These are phyloP conservation scores for Hemistola chrysoprasaria DNA, from an alignment of 2,888 invertebrate species.

Conservation along the genomic window DNA sequence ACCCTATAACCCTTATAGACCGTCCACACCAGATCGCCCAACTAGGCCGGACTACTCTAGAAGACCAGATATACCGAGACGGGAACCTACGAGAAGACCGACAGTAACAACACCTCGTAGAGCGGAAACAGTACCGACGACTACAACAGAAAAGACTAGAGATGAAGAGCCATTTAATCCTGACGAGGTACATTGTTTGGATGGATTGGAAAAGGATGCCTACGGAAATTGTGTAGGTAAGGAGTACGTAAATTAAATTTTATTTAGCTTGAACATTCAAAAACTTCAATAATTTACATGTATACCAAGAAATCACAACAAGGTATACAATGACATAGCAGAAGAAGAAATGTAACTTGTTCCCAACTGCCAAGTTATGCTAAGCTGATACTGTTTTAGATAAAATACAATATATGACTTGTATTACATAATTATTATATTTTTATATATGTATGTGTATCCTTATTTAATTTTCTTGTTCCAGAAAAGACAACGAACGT, in stretches of 20 bases:
- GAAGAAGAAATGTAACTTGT: no score
- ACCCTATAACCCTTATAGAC: conserved; percentile 19
- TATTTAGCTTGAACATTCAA: no score
- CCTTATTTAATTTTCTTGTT: no score
- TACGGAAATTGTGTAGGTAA: conserved; percentile 25
- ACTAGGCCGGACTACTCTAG: conserved; percentile 25
- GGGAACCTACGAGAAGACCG: conserved; percentile 24
- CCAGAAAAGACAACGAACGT: neutral
- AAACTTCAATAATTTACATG: no score
- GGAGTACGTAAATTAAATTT: no score
- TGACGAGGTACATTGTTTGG: conserved; percentile 35
- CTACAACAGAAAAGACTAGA: conserved; percentile 4
- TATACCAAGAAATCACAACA: no score
- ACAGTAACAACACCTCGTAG: conserved; percentile 10
- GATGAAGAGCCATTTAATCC: conserved; percentile 39
- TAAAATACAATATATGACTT: no score
- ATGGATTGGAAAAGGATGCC: conserved; percentile 8
- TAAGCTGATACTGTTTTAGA: no score
- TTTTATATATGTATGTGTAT: no score
- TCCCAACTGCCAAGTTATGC: no score
- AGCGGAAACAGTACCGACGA: conserved; percentile 8
- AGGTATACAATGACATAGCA: no score
- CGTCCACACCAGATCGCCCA: conserved; percentile 26
- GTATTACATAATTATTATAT: no score
- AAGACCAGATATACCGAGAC: conserved; percentile 17